A percentile compares a stretch with the other conserved stretches of the same genome.
Evolutionary conservation across 1,140 invertebrate genomes (phyloP).

Genomic region (Formica exsecta): DNA sequence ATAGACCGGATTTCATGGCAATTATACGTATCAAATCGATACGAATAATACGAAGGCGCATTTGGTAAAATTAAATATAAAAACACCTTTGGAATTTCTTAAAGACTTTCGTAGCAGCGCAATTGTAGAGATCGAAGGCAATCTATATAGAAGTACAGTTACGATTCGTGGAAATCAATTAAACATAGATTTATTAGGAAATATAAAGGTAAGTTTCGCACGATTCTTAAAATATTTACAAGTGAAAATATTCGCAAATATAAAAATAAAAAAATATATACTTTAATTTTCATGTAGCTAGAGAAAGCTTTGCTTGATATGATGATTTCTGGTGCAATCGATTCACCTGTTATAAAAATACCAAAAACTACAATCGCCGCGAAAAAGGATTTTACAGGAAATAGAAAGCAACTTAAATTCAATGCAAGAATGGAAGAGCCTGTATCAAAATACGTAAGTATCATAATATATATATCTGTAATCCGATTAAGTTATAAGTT

Average conservation of each 20-base stretch:
- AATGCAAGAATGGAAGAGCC: conserved; percentile 70
- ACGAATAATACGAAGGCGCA: conserved; percentile 85
- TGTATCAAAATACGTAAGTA: conserved; percentile 70
- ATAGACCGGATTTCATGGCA: conserved; percentile 83
- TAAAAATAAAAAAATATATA: not conserved
- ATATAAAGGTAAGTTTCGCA: conserved; percentile 84
- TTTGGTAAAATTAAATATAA: conserved; percentile 85
- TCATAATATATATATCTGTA: not conserved
- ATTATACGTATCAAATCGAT: conserved; percentile 86
- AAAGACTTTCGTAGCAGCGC: conserved; percentile 85
- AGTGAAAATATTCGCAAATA: conserved; percentile 15
- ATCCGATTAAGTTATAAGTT: not conserved
- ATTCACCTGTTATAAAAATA: conserved; percentile 88
- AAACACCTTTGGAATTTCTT: conserved; percentile 87
- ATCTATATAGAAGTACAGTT: conserved; percentile 86
- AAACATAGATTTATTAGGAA: conserved; percentile 83
- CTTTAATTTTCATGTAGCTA: conserved; percentile 78
- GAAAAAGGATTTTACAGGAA: conserved; percentile 90
- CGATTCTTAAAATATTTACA: not conserved
- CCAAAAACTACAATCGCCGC: conserved; percentile 89
- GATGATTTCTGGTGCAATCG: conserved; percentile 87
- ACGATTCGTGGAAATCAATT: conserved; percentile 84
- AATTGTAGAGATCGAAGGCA: conserved; percentile 86
- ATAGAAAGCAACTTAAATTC: conserved; percentile 87
- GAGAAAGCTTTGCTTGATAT: conserved; percentile 89